A percentile compares a stretch with the other conserved stretches of the same genome.
Evolutionary conservation across 2,113 vertebrate species (phyloP).

Genomic region (Nicator chloris): DNA sequence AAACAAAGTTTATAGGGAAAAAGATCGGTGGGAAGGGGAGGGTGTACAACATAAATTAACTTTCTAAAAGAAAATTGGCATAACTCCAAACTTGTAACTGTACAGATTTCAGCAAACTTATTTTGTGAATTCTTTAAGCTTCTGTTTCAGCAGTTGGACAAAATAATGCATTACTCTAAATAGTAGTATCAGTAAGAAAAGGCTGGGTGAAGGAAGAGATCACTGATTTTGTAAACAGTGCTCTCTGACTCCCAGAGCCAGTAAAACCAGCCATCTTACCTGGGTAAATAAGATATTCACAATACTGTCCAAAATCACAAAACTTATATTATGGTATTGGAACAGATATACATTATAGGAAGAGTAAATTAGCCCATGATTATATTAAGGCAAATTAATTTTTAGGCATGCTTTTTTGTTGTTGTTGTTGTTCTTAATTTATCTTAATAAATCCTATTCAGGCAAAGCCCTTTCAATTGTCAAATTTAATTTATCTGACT

Average conservation of each 20-base stretch:
- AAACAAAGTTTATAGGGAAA: neutral
- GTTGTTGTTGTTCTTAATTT: neutral
- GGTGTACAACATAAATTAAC: neutral
- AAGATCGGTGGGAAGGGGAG: neutral
- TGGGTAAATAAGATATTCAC: neutral
- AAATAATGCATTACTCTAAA: neutral
- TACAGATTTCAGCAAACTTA: neutral
- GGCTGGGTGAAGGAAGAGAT: neutral
- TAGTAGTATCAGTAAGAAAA: neutral
- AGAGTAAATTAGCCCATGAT: neutral
- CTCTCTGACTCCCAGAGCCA: neutral
- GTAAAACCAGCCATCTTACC: neutral
- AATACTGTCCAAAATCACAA: neutral
- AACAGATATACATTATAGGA: neutral
- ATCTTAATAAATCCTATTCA: neutral
- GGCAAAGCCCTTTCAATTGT: neutral
- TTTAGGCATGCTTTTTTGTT: neutral
- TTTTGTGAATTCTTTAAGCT: neutral
- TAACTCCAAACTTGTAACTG: neutral
- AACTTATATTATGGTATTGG: neutral
- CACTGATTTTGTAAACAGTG: neutral
- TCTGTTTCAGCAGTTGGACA: neutral
- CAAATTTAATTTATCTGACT: neutral
- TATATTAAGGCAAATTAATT: neutral
- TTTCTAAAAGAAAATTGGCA: neutral